phyloP scores from a whole-genome alignment of 2,888 invertebrate genomes.

The Myathropa florea region DNA sequence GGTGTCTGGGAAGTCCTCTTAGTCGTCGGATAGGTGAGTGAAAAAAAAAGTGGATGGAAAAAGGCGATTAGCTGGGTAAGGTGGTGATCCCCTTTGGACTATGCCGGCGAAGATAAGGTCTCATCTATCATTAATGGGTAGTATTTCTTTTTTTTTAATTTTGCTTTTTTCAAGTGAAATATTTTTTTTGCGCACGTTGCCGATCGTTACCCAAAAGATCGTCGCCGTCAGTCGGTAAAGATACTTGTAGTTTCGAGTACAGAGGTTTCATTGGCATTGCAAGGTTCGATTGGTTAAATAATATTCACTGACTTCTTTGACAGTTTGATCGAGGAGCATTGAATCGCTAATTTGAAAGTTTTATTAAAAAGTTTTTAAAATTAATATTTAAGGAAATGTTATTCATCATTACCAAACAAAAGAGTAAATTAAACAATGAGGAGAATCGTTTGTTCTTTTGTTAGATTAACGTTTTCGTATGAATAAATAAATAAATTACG shows the following conservation, averaged over 20 bases:
- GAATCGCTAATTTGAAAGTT: too few relatives aligned
- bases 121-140: not conserved
- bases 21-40: not conserved
- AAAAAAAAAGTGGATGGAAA: not conserved
- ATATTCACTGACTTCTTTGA: too few relatives aligned
- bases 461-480: too few relatives aligned
- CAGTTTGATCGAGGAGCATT: too few relatives aligned
- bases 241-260: not conserved
- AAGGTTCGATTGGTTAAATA: too few relatives aligned
- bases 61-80: slow-evolving; percentile 2
- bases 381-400: too few relatives aligned
- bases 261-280: not conserved
- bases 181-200: slow-evolving; percentile 7
- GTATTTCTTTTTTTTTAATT: not conserved
- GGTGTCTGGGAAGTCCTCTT: slow-evolving; percentile 36
- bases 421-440: too few relatives aligned
- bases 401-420: too few relatives aligned
- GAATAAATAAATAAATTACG: too few relatives aligned
- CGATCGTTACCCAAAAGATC: not conserved
- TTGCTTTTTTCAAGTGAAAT: not conserved
- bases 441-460: too few relatives aligned
- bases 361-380: too few relatives aligned
- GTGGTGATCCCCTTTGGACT: slow-evolving; percentile 16
- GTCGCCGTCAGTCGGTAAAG: too few relatives aligned
- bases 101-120: slow-evolving; percentile 39